These are phyloP conservation scores for Patella vulgata DNA, from an alignment of 1,140 invertebrate genomes.

Conservation along the genomic window DNA sequence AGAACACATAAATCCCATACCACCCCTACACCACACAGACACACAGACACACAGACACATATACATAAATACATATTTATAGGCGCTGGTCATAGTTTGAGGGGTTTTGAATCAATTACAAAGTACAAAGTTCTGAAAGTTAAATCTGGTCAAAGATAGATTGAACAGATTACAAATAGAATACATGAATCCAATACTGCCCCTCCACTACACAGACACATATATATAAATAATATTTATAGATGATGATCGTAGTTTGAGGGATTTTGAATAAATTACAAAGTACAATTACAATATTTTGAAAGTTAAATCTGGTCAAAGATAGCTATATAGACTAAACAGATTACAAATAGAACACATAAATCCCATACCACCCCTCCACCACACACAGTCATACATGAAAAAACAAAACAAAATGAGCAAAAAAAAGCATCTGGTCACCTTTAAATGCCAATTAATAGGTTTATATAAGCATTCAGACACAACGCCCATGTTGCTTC, in stretches of 20 bases:
- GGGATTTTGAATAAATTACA: not conserved
- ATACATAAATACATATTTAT: conserved; percentile 4
- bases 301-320: not conserved
- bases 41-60: not conserved
- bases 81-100: not conserved
- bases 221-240: not conserved
- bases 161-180: not conserved
- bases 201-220: not conserved
- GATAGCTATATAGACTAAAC: too few relatives aligned
- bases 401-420: not conserved
- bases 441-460: too few relatives aligned
- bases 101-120: not conserved
- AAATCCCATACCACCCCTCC: not conserved
- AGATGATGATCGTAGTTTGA: not conserved
- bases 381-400: not conserved
- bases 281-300: not conserved
- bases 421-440: too few relatives aligned
- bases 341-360: not conserved
- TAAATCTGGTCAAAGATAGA: not conserved
- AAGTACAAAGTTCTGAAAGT: not conserved
- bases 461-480: too few relatives aligned
- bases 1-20: not conserved
- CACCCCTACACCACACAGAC: not conserved
- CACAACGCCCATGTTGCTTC: too few relatives aligned
- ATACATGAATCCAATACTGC: not conserved